These are phyloP conservation scores for Cephus runcator DNA, from an alignment of 2,888 invertebrate genomes.

Conservation along the genomic window DNA sequence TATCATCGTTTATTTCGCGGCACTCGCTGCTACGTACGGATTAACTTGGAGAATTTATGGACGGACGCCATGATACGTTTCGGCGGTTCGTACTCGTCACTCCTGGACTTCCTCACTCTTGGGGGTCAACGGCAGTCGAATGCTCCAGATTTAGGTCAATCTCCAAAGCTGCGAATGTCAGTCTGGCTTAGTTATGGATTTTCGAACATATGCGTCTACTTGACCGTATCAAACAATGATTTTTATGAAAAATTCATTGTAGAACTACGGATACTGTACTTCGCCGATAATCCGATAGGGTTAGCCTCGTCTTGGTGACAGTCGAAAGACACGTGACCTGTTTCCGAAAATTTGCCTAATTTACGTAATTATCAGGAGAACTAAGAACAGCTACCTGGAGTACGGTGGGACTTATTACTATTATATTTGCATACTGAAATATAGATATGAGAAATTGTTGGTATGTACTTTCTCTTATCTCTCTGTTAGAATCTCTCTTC, in stretches of 20 bases:
- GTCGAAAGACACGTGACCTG: background rate
- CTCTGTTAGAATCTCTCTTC: conserved; percentile 7
- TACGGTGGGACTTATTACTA: background rate
- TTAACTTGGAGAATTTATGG: background rate
- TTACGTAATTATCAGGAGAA: background rate
- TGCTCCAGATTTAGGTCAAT: background rate
- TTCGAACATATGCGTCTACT: background rate
- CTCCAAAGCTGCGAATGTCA: background rate
- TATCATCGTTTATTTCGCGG: background rate
- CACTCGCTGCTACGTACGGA: background rate
- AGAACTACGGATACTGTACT: background rate
- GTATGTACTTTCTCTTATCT: background rate
- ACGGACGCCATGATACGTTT: background rate
- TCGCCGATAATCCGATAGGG: background rate
- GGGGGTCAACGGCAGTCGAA: background rate
- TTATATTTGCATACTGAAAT: background rate
- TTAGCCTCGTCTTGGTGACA: background rate
- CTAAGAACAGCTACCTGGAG: background rate
- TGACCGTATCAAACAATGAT: background rate
- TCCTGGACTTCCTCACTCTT: background rate
- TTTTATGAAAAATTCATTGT: background rate
- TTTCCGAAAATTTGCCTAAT: background rate
- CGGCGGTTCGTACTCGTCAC: background rate
- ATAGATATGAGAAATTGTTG: background rate
- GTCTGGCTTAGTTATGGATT: background rate